These are phyloP conservation scores for Embidobia sp. DNA, from an alignment of 2,888 invertebrate genomes.

Conservation along the genomic window DNA sequence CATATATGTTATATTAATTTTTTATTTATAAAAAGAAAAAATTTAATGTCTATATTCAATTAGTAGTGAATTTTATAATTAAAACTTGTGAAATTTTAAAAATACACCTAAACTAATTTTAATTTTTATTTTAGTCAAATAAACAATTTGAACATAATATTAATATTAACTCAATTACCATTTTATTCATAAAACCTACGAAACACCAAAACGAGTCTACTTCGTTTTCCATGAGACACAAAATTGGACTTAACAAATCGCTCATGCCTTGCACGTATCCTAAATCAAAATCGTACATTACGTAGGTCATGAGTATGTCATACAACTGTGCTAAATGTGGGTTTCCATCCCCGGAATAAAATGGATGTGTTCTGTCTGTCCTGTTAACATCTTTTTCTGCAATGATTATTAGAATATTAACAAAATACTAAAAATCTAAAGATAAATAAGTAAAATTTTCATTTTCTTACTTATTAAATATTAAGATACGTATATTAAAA, in stretches of 20 bases:
- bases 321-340: slow-evolving; percentile 91
- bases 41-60: too few relatives aligned
- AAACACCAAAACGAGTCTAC: slow-evolving; percentile 99
- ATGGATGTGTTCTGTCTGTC: slow-evolving; percentile 95
- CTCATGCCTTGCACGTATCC: slow-evolving; percentile 99
- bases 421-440: too few relatives aligned
- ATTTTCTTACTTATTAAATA: too few relatives aligned
- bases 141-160: too few relatives aligned
- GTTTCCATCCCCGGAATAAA: slow-evolving; percentile 96
- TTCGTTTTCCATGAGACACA: slow-evolving; percentile 94
- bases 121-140: too few relatives aligned
- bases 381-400: slow-evolving; percentile 97
- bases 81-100: too few relatives aligned
- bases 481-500: too few relatives aligned
- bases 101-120: too few relatives aligned
- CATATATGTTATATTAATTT: too few relatives aligned
- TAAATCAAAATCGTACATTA: slow-evolving; percentile 99
- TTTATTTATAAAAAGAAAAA: too few relatives aligned
- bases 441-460: too few relatives aligned
- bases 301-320: slow-evolving; percentile 98
- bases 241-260: slow-evolving; percentile 95
- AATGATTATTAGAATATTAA: neutral
- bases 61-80: too few relatives aligned
- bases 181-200: slow-evolving; percentile 97
- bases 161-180: slow-evolving; percentile 83